Evolutionary conservation across 2,797 vertebrate species (phyloP), one percentile per base, ranked within the genome.

Genomic region (Erpetoichthys calabaricus): DNA sequence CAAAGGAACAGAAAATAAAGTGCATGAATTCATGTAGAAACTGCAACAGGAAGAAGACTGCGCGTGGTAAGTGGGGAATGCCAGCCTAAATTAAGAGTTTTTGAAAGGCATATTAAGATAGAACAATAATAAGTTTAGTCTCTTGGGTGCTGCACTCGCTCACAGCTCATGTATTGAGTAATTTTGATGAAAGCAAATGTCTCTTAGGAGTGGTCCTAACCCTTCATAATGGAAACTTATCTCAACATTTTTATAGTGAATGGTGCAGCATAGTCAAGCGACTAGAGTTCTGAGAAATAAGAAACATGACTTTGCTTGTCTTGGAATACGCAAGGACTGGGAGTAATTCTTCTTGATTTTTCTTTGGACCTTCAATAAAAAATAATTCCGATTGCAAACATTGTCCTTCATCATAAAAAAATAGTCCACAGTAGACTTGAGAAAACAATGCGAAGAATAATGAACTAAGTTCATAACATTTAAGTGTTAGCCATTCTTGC

Each of bases 1-100:
- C 49, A 51, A 57, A 8, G 58, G 58, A 55, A 56, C 51, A 7
- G 55, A 55, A n/a, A 41, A 60, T 6, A 49, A 52, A 55, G 53
- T 4, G 55, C 57, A 54, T 25, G 25, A 25, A 25, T 25, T 25
- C 25, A 25, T 25, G 25, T 25, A 25, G 57, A 9, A 51, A 25
- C 4, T 5, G n/a, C 41, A 51, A 51, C 5, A 51, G 50, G 5
- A 51, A 3, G 50, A 49, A 7, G n/a, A 49, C 7, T 49, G 3
- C n/a, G 7, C n/a, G 47, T 3, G 47, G 47, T n/a, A 49, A 3
- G 47, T 3, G 3, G 5, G 7, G 47, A 49, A 49, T 49, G 47
- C 47, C 47, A 49, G 47, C n/a, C 3, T 5, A 47, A 47, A 47
- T 47, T 47, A 47, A 6, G 47, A 6, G 47, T 47, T 47, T 47